phyloP scores from a whole-genome alignment of 1,140 invertebrate genomes.

The Stegodyphus dumicola region DNA sequence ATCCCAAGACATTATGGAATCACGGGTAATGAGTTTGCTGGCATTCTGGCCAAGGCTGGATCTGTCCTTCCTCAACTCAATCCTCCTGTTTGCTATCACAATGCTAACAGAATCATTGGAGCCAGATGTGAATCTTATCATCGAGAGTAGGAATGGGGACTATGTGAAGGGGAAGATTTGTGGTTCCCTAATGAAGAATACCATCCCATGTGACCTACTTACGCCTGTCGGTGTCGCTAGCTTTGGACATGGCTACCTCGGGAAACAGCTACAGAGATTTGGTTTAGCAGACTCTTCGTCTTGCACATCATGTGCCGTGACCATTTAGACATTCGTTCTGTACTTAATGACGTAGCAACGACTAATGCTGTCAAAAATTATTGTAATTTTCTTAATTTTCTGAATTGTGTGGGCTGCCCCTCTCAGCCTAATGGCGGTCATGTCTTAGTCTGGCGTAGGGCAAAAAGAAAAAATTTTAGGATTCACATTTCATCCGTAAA shows the following conservation, averaged over 20 bases:
- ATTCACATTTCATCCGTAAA: too few relatives aligned
- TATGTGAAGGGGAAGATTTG: neutral
- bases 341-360: neutral
- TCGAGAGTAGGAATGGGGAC: neutral
- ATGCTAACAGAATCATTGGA: neutral
- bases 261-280: neutral
- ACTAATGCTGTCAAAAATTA: neutral
- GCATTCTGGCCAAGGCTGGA: neutral
- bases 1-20: constrained; percentile 20
- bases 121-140: neutral
- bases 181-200: neutral
- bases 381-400: neutral
- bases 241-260: neutral
- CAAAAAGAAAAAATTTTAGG: neutral
- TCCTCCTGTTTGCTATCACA: constrained; percentile 1
- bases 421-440: neutral
- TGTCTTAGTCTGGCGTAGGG: neutral
- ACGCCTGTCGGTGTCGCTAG: neutral
- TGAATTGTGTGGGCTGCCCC: neutral
- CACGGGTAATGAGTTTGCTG: neutral
- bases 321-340: neutral
- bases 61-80: neutral
- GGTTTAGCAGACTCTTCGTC: neutral
- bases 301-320: neutral
- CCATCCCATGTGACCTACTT: neutral